These are phyloP conservation scores for Pteria penguin DNA, from an alignment of 2,888 invertebrate genomes.

Conservation along the genomic window DNA sequence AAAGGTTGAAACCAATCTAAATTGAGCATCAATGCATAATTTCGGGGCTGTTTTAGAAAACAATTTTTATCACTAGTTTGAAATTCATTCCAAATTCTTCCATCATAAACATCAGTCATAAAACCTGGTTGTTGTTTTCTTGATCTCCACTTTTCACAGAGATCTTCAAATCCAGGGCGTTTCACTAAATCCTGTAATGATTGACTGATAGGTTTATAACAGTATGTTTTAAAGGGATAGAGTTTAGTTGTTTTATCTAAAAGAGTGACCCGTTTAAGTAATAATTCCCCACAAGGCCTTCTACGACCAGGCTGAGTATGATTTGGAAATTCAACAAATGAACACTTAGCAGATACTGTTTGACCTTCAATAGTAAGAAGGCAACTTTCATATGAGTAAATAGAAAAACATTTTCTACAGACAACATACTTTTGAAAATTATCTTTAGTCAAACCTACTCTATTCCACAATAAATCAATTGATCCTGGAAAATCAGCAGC, in stretches of 20 bases:
- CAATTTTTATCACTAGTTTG: neutral
- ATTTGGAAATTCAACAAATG: constrained; percentile 21
- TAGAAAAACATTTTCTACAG: neutral
- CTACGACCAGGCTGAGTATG: constrained; percentile 11
- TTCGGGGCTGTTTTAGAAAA: constrained; percentile 13
- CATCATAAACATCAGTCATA: constrained; percentile 33
- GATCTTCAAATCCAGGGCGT: constrained; percentile 19
- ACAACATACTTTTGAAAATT: constrained; percentile 28
- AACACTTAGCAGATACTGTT: constrained; percentile 1
- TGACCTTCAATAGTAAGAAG: constrained; percentile 3
- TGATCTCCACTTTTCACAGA: constrained; percentile 31
- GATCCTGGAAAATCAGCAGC: neutral
- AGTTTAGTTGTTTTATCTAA: constrained; percentile 4
- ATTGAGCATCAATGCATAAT: constrained; percentile 33
- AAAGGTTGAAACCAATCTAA: constrained; percentile 41
- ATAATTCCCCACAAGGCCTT: constrained; percentile 24
- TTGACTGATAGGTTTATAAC: constrained; percentile 20
- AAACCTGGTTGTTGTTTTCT: neutral
- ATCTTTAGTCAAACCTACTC: neutral
- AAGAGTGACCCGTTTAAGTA: constrained; percentile 7
- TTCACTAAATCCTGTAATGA: constrained; percentile 25
- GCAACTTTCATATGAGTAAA: constrained; percentile 18
- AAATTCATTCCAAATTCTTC: constrained; percentile 27
- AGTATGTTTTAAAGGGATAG: constrained; percentile 30
- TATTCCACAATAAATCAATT: neutral